These are phyloP conservation scores for Neogobius melanostomus DNA, from an alignment of 2,113 vertebrate species.

Conservation along the genomic window DNA sequence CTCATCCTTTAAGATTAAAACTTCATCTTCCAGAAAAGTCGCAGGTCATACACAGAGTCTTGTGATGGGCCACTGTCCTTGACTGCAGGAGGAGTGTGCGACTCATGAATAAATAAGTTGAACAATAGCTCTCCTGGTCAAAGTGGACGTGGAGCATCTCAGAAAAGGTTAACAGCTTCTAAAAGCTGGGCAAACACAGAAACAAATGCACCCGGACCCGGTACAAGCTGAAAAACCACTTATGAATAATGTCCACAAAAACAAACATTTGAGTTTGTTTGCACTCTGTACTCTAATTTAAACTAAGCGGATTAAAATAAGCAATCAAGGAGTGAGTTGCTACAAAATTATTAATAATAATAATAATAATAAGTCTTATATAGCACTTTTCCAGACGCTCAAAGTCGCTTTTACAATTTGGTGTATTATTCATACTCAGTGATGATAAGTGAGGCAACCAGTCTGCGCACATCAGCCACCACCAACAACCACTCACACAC, in stretches of 20 bases:
- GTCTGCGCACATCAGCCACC: too few species aligned
- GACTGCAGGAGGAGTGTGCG: slow-evolving; percentile 8
- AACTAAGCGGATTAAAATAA: too few species aligned
- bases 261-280: too few species aligned
- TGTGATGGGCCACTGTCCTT: slow-evolving; percentile 20
- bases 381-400: too few species aligned
- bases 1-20: background rate
- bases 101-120: slow-evolving; percentile 49
- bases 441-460: too few species aligned
- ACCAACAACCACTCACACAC: too few species aligned
- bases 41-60: background rate
- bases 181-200: slow-evolving; percentile 36
- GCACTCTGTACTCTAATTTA: too few species aligned
- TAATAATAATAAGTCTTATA: too few species aligned
- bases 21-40: background rate
- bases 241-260: background rate
- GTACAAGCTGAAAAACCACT: background rate
- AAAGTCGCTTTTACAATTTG: too few species aligned
- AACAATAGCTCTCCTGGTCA: slow-evolving; percentile 35
- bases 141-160: slow-evolving; percentile 26
- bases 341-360: too few species aligned
- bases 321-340: too few species aligned
- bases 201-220: background rate
- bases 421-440: too few species aligned
- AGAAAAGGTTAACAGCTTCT: slow-evolving; percentile 56